Conservation (phyloP, 2,797 vertebrate genomes). For the Valencia hispanica region DNA sequence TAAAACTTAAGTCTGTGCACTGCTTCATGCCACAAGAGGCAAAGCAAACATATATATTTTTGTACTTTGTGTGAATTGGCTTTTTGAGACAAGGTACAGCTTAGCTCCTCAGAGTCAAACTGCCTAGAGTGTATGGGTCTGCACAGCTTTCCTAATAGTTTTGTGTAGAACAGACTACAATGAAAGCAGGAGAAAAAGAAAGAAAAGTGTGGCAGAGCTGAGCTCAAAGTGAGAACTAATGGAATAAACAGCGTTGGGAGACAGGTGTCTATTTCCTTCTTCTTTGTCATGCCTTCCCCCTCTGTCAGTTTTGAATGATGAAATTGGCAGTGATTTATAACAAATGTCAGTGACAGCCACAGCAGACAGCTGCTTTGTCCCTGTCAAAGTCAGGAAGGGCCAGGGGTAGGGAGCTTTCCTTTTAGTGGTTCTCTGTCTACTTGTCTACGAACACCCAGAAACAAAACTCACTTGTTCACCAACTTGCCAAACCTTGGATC, state of each 20-base stretch:
- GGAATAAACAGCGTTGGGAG: slow-evolving; percentile 77
- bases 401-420: slow-evolving; percentile 88
- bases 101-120: slow-evolving; percentile 37
- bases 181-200: slow-evolving; percentile 22
- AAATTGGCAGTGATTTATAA: slow-evolving; percentile 96
- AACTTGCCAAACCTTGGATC: slow-evolving; percentile 29
- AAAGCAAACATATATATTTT: slow-evolving; percentile 22
- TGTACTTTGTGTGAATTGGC: slow-evolving; percentile 43
- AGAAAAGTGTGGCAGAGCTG: slow-evolving; percentile 40
- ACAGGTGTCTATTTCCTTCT: slow-evolving; percentile 66
- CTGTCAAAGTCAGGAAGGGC: slow-evolving; percentile 85
- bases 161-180: slow-evolving; percentile 4
- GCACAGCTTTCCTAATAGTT: slow-evolving; percentile 1
- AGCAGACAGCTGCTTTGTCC: slow-evolving; percentile 86
- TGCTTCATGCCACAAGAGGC: slow-evolving; percentile 4
- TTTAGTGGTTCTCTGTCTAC: slow-evolving; percentile 86
- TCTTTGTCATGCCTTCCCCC: slow-evolving; percentile 39
- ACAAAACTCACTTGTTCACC: slow-evolving; percentile 56
- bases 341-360: slow-evolving; percentile 85
- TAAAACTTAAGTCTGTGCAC: slow-evolving; percentile 28
- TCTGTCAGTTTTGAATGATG: slow-evolving; percentile 79
- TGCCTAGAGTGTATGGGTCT: slow-evolving; percentile 21
- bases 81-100: slow-evolving; percentile 46
- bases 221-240: slow-evolving; percentile 80
- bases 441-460: slow-evolving; percentile 61